Evolutionary conservation across 2,888 invertebrate species (phyloP).

Genomic region (Nemotelus pantherinus): DNA sequence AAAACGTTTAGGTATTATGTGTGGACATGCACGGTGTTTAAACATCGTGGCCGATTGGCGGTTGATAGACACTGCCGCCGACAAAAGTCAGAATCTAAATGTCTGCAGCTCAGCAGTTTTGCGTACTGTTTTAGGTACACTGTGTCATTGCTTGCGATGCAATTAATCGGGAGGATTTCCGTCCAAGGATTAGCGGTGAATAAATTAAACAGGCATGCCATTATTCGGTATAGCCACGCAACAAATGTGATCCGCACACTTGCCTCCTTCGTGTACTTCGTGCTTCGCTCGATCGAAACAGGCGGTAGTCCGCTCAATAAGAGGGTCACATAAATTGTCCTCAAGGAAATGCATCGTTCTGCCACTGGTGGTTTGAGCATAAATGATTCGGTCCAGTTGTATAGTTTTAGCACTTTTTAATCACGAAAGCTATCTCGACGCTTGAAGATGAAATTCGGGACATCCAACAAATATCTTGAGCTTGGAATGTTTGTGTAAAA

Average conservation of each 20-base stretch:
- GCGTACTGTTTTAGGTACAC: background rate
- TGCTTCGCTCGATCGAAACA: background rate
- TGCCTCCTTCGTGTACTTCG: background rate
- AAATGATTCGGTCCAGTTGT: background rate
- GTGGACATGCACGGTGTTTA: slow-evolving; percentile 4
- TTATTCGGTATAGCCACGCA: background rate
- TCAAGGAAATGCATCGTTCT: slow-evolving; percentile 21
- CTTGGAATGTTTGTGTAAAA: too few species aligned
- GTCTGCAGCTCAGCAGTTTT: background rate
- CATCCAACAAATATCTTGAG: too few species aligned
- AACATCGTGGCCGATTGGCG: slow-evolving; percentile 16
- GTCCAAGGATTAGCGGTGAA: slow-evolving; percentile 20
- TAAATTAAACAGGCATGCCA: slow-evolving; percentile 28
- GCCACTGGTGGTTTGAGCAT: background rate
- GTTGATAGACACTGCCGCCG: slow-evolving; percentile 23
- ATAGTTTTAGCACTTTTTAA: too few species aligned
- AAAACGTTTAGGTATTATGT: slow-evolving; percentile 23
- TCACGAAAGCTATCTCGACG: too few species aligned
- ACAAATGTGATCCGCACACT: background rate
- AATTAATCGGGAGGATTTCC: slow-evolving; percentile 26
- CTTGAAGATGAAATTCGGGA: too few species aligned
- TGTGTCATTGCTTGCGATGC: background rate
- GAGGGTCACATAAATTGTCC: slow-evolving; percentile 24
- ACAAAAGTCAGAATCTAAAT: slow-evolving; percentile 13
- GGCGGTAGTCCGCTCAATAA: background rate